A percentile compares a stretch with the other conserved stretches of the same genome.
phyloP scores from a whole-genome alignment of 2,888 invertebrate species.

The Lymantria monacha region DNA sequence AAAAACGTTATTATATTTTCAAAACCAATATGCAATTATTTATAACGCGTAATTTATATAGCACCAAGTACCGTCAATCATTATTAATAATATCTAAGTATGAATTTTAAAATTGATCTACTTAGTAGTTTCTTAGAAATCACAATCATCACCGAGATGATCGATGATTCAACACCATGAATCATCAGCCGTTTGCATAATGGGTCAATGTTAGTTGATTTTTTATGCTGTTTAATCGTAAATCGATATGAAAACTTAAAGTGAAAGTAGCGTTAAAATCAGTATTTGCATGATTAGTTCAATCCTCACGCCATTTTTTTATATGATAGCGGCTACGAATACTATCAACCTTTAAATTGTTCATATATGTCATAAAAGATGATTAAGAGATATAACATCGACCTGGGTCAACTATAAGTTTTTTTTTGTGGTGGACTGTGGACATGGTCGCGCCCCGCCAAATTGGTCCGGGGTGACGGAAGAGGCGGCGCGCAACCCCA shows the following conservation, averaged over 20 bases:
- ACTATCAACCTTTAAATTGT: too few species aligned
- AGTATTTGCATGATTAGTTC: conserved; percentile 49
- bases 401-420: too few species aligned
- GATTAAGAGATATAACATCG: too few species aligned
- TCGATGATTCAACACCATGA: conserved; percentile 52
- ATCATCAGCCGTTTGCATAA: conserved; percentile 33
- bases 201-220: conserved; percentile 26
- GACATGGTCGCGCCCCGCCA: too few species aligned
- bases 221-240: conserved; percentile 32
- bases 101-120: conserved; percentile 29
- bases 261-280: conserved; percentile 58
- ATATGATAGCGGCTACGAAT: conserved; percentile 47
- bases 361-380: too few species aligned
- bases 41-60: too few species aligned
- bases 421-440: too few species aligned
- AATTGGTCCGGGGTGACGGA: too few species aligned
- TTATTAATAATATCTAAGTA: background rate
- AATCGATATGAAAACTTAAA: conserved; percentile 16
- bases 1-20: too few species aligned
- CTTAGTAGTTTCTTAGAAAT: conserved; percentile 39
- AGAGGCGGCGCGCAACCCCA: too few species aligned
- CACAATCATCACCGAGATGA: conserved; percentile 34
- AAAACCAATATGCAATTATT: too few species aligned
- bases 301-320: conserved; percentile 50
- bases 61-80: too few species aligned